These are phyloP conservation scores for Hipposideros armiger DNA, from an alignment of 2,113 vertebrate genomes.

Conservation along the genomic window DNA sequence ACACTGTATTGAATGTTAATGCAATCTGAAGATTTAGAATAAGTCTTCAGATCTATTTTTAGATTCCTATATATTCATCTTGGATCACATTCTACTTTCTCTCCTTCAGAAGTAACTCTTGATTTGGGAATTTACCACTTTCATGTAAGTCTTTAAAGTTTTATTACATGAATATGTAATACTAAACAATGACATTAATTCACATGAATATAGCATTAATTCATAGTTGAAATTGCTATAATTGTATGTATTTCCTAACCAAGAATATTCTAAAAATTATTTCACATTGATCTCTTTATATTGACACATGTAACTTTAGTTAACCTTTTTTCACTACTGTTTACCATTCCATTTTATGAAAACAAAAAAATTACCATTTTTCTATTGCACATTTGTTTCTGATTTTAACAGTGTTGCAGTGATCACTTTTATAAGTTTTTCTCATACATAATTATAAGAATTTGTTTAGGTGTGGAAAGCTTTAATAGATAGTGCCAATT, in stretches of 20 bases:
- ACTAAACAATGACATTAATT: background rate
- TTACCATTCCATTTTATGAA: background rate
- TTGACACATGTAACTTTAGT: background rate
- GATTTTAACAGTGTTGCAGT: background rate
- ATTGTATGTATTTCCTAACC: background rate
- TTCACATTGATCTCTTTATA: background rate
- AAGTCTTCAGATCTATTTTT: background rate
- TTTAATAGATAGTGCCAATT: background rate
- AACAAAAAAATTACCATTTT: background rate
- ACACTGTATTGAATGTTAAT: background rate
- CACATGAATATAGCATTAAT: background rate
- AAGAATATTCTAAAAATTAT: background rate
- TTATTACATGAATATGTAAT: constrained; percentile 12
- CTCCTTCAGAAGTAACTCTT: background rate
- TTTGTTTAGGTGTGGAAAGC: background rate
- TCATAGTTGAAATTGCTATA: background rate
- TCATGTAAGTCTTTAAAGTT: background rate
- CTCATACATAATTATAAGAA: background rate
- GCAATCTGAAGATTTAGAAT: background rate
- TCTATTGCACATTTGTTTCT: background rate
- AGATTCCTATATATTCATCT: background rate
- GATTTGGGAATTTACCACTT: background rate
- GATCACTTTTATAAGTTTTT: background rate
- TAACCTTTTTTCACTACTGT: background rate
- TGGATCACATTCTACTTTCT: background rate